phyloP scores from a whole-genome alignment of 2,113 vertebrate species.

The Epinephelus cyanopodus region DNA sequence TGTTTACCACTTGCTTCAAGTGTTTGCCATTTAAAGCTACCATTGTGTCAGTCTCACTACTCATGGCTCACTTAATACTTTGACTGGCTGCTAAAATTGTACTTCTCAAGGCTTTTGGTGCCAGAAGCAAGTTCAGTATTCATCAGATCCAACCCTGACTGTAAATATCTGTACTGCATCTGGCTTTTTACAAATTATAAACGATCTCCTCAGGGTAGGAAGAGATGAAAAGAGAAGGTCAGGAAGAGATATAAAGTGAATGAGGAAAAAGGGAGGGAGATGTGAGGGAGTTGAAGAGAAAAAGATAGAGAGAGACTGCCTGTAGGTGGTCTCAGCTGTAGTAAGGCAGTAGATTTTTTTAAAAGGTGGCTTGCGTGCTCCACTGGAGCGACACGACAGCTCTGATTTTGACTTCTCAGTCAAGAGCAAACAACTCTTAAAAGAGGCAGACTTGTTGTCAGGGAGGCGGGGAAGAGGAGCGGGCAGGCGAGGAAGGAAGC shows the following conservation, averaged over 20 bases:
- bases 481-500: slow-evolving; percentile 6
- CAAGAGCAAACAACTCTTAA: slow-evolving; percentile 68
- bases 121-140: not conserved
- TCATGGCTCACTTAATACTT: not conserved
- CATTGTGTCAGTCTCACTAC: not conserved
- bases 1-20: slow-evolving; percentile 26
- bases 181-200: not conserved
- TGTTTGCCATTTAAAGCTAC: slow-evolving; percentile 12
- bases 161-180: not conserved
- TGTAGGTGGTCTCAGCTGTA: slow-evolving; percentile 31
- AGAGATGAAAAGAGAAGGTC: not conserved
- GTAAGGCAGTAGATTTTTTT: slow-evolving; percentile 13
- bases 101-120: slow-evolving; percentile 5
- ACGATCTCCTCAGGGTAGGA: not conserved
- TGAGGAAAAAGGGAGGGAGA: not conserved
- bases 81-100: not conserved
- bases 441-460: slow-evolving; percentile 52
- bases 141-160: not conserved
- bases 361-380: slow-evolving; percentile 38
- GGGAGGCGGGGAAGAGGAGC: slow-evolving; percentile 24
- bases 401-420: slow-evolving; percentile 60
- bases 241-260: not conserved
- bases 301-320: not conserved
- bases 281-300: not conserved
- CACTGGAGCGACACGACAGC: slow-evolving; percentile 36